Conservation (phyloP, 2,113 vertebrate species). For the Hirundichthys speculiger region DNA sequence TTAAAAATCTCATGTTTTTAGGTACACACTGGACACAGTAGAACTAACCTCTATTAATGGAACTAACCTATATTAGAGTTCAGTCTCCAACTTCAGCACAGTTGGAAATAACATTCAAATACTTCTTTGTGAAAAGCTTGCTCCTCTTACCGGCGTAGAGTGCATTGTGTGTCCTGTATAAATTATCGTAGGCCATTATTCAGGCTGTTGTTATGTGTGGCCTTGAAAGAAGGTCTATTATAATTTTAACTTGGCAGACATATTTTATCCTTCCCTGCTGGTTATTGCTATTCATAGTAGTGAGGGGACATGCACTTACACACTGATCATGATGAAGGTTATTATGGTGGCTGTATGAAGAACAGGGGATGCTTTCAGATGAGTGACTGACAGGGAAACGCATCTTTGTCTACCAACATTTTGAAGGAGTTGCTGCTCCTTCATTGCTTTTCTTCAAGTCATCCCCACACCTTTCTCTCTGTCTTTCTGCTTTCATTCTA, state of each 20-base stretch:
- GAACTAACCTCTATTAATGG: constrained; percentile 4
- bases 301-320: constrained; percentile 15
- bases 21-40: background rate
- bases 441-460: constrained; percentile 33
- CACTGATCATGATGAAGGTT: constrained; percentile 53
- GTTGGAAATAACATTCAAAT: constrained; percentile 48
- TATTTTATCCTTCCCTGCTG: constrained; percentile 63
- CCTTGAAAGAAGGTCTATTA: constrained; percentile 68
- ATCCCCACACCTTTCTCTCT: constrained; percentile 7
- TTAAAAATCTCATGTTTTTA: no score
- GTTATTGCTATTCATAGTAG: constrained; percentile 67
- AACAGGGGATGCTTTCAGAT: constrained; percentile 66
- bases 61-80: constrained; percentile 7
- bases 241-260: constrained; percentile 65
- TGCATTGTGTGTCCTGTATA: constrained; percentile 44
- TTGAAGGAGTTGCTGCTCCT: constrained; percentile 61
- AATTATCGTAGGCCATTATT: constrained; percentile 69
- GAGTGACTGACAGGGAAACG: constrained; percentile 66
- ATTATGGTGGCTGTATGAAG: constrained; percentile 66
- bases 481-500: constrained; percentile 2
- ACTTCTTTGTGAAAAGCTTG: constrained; percentile 46
- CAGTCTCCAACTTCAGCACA: constrained; percentile 4
- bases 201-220: constrained; percentile 62
- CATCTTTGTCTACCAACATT: constrained; percentile 52
- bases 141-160: constrained; percentile 24